Evolutionary conservation across 2,888 invertebrate genomes (phyloP).

Genomic region (Drosophila lacicola): DNA sequence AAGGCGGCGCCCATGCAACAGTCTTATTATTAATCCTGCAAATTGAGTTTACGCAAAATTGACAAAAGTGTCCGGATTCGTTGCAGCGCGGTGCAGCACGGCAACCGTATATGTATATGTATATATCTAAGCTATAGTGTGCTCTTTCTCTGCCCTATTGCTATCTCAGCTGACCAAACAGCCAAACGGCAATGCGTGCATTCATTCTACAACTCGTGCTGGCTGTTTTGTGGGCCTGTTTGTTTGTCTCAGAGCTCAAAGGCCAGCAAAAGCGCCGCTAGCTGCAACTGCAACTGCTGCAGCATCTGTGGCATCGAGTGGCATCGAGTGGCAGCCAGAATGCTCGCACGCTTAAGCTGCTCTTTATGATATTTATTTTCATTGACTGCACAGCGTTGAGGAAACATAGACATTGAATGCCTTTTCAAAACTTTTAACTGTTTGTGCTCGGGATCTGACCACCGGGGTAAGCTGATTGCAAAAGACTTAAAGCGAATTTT

Average conservation of each 20-base stretch:
- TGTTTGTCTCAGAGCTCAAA: slow-evolving; percentile 54
- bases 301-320: not conserved
- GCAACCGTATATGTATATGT: not conserved
- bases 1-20: slow-evolving; percentile 48
- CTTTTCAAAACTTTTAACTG: slow-evolving; percentile 53
- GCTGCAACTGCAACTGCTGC: slow-evolving; percentile 5
- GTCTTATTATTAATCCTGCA: slow-evolving; percentile 53
- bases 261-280: slow-evolving; percentile 18
- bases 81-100: slow-evolving; percentile 21
- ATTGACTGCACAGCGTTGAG: slow-evolving; percentile 61
- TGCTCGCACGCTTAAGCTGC: slow-evolving; percentile 59
- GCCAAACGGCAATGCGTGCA: slow-evolving; percentile 24
- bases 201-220: slow-evolving; percentile 8
- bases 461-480: slow-evolving; percentile 56
- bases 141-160: not conserved
- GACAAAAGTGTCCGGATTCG: slow-evolving; percentile 58
- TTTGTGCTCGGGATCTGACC: slow-evolving; percentile 36
- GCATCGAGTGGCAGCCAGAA: slow-evolving; percentile 4
- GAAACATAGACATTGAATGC: slow-evolving; percentile 47
- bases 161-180: slow-evolving; percentile 36
- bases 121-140: not conserved
- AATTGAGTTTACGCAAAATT: slow-evolving; percentile 63
- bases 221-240: slow-evolving; percentile 23
- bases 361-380: slow-evolving; percentile 78
- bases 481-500: slow-evolving; percentile 49